phyloP scores from a whole-genome alignment of 2,113 vertebrate species.

The Neodontobutis hainanensis region DNA sequence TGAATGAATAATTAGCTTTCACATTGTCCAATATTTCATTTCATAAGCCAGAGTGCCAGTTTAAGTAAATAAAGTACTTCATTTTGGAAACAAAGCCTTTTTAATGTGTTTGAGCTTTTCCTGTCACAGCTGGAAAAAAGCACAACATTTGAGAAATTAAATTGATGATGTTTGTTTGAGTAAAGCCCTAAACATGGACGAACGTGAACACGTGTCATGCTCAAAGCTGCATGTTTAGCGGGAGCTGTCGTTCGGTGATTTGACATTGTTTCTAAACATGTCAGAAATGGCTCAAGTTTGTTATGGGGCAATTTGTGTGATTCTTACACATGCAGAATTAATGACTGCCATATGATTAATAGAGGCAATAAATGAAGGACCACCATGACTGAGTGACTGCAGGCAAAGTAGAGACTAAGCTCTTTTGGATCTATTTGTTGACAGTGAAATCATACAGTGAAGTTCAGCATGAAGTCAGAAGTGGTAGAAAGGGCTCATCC shows the following conservation, averaged over 20 bases:
- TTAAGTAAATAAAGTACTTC: constrained; percentile 6
- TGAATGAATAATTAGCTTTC: constrained; percentile 5
- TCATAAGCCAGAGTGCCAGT: background rate
- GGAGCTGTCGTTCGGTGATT: constrained; percentile 61
- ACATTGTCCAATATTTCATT: constrained; percentile 14
- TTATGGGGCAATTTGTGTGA: constrained; percentile 41
- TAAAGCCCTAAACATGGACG: constrained; percentile 49
- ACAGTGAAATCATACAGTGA: constrained; percentile 13
- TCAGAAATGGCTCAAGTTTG: constrained; percentile 50
- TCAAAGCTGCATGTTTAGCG: constrained; percentile 54
- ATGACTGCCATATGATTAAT: constrained; percentile 70
- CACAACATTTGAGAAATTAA: constrained; percentile 30
- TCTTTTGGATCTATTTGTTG: constrained; percentile 30
- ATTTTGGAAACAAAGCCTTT: constrained; percentile 8
- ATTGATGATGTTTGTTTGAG: constrained; percentile 67
- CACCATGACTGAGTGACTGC: constrained; percentile 51
- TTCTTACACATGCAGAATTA: constrained; percentile 46
- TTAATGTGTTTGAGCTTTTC: constrained; percentile 1
- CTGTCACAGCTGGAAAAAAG: constrained; percentile 19
- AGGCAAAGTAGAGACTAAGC: background rate
- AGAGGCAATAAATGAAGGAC: constrained; percentile 55
- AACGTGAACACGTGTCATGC: constrained; percentile 35
- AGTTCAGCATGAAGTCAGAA: constrained; percentile 6
- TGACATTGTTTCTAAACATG: constrained; percentile 66
- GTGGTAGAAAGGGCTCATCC: background rate